These are phyloP conservation scores for Cephus nigrinus DNA, from an alignment of 2,888 invertebrate genomes.

Conservation along the genomic window DNA sequence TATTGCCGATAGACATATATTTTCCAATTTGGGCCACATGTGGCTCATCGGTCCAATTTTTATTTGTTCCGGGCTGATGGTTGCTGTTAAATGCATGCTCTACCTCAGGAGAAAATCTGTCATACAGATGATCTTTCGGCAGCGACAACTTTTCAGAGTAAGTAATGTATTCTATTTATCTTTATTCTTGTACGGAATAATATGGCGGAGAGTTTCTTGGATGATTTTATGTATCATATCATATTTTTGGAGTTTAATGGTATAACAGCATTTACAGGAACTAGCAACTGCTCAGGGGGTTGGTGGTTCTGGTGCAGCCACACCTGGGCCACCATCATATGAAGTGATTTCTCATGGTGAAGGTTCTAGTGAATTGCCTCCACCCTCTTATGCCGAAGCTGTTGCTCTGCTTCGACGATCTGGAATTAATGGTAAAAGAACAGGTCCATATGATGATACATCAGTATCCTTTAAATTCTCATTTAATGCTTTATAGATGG, in stretches of 20 bases:
- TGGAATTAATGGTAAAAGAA: slow-evolving; percentile 43
- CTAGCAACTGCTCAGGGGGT: slow-evolving; percentile 71
- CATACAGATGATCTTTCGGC: slow-evolving; percentile 74
- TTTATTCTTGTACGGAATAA: too few species aligned
- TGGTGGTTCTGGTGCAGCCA: slow-evolving; percentile 67
- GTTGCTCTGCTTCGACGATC: slow-evolving; percentile 51
- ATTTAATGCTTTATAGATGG: slow-evolving; percentile 29
- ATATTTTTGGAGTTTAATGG: slow-evolving; percentile 1
- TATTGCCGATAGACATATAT: slow-evolving; percentile 71
- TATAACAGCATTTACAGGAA: slow-evolving; percentile 66
- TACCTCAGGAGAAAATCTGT: slow-evolving; percentile 75
- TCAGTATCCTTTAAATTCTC: neutral
- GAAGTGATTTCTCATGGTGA: slow-evolving; percentile 69
- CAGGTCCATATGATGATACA: neutral
- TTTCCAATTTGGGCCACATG: slow-evolving; percentile 75
- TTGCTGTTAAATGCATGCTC: slow-evolving; percentile 76
- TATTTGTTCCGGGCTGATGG: slow-evolving; percentile 77
- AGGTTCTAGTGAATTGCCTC: slow-evolving; percentile 70
- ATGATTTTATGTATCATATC: neutral
- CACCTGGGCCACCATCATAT: slow-evolving; percentile 72
- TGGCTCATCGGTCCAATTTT: slow-evolving; percentile 77
- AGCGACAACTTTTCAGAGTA: slow-evolving; percentile 73
- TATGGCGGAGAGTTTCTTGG: too few species aligned
- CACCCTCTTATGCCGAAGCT: slow-evolving; percentile 75
- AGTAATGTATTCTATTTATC: slow-evolving; percentile 42